phyloP scores from a whole-genome alignment of 2,797 vertebrate genomes.

The Babyrousa celebensis region DNA sequence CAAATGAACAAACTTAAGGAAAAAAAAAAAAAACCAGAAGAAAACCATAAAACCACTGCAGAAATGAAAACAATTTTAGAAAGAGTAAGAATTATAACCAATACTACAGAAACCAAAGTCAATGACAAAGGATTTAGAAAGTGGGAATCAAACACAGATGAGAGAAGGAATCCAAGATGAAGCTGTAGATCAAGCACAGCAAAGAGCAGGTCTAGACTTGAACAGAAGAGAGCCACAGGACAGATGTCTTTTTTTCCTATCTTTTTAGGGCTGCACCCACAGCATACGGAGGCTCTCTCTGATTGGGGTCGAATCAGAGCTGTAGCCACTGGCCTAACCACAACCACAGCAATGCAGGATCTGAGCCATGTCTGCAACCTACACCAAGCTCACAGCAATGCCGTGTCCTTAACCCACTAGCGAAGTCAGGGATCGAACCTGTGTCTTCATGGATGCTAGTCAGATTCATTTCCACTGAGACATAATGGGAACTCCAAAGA shows the following conservation, averaged over 20 bases:
- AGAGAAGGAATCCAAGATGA: constrained; percentile 40
- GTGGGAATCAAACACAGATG: neutral
- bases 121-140: neutral
- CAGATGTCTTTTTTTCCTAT: neutral
- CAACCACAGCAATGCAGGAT: too few species aligned
- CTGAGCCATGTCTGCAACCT: too few species aligned
- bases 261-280: too few species aligned
- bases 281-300: too few species aligned
- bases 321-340: too few species aligned
- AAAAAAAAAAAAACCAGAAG: neutral
- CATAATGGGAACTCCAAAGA: neutral
- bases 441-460: too few species aligned
- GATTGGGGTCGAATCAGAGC: too few species aligned
- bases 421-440: too few species aligned
- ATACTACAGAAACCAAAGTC: neutral
- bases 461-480: too few species aligned
- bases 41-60: constrained; percentile 17
- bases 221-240: constrained; percentile 50
- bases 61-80: constrained; percentile 65
- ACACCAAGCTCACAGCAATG: too few species aligned
- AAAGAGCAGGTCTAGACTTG: constrained; percentile 50
- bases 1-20: neutral
- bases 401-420: too few species aligned
- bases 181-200: neutral
- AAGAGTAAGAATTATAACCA: constrained; percentile 51